These are phyloP conservation scores for Pimpla rufipes DNA, from an alignment of 2,888 invertebrate species.

Conservation along the genomic window DNA sequence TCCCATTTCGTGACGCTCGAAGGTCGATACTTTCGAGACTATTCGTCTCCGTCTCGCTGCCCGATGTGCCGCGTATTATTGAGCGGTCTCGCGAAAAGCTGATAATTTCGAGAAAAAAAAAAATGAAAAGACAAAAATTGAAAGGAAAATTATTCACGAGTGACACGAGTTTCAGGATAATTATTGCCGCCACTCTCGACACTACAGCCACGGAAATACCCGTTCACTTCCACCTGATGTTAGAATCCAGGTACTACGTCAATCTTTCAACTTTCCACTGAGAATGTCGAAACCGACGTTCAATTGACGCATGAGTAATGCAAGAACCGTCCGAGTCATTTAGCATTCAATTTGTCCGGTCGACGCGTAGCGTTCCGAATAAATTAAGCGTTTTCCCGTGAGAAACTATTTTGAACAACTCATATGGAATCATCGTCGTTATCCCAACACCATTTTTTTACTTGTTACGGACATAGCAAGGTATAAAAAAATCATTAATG, in stretches of 20 bases:
- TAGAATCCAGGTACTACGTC: background rate
- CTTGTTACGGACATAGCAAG: too few species aligned
- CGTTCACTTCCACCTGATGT: background rate
- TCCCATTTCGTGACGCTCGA: conserved; percentile 10
- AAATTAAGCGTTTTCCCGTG: background rate
- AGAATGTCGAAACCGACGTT: background rate
- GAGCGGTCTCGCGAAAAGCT: background rate
- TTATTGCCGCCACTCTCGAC: background rate
- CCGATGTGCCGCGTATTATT: background rate
- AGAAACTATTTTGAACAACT: background rate
- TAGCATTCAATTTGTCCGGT: background rate
- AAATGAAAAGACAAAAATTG: background rate
- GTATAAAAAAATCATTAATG: too few species aligned
- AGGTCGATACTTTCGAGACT: conserved; percentile 11
- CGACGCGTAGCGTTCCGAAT: background rate
- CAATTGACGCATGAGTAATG: background rate
- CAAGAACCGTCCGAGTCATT: background rate
- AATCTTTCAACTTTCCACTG: conserved; percentile 1
- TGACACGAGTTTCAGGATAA: background rate
- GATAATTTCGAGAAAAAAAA: background rate
- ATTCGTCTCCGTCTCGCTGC: background rate
- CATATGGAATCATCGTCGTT: too few species aligned
- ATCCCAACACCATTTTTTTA: too few species aligned
- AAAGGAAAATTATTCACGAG: background rate
- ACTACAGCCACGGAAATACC: background rate